These are phyloP conservation scores for Chaetorhynchus papuensis DNA, from an alignment of 2,113 vertebrate species.

Conservation along the genomic window DNA sequence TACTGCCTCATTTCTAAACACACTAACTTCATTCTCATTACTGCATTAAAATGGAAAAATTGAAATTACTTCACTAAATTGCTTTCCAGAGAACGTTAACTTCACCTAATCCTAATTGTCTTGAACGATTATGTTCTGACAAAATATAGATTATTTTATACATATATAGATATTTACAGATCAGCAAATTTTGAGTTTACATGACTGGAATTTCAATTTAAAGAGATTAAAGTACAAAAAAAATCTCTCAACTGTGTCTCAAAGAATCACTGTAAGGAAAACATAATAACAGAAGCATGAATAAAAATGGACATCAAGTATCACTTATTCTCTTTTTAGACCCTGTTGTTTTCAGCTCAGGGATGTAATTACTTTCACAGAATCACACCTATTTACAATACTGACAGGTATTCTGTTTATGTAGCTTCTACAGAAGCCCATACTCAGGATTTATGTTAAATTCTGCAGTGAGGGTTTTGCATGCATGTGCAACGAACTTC, in stretches of 20 bases:
- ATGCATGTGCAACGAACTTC: not conserved
- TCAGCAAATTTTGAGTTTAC: not conserved
- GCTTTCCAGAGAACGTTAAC: not conserved
- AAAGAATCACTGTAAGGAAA: not conserved
- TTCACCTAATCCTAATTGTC: not conserved
- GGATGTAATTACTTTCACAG: not conserved
- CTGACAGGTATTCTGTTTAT: not conserved
- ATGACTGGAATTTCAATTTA: not conserved
- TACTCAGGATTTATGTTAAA: not conserved
- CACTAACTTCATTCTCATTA: not conserved
- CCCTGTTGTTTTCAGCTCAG: not conserved
- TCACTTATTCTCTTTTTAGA: not conserved
- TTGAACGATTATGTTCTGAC: not conserved
- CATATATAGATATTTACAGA: not conserved
- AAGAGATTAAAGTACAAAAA: not conserved
- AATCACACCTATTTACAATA: not conserved
- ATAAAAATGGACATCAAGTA: not conserved
- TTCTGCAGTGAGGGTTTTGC: not conserved
- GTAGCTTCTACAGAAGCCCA: not conserved
- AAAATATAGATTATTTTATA: not conserved
- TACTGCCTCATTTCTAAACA: not conserved
- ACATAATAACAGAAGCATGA: not conserved
- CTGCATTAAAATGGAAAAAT: not conserved
- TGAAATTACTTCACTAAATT: not conserved
- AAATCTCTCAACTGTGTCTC: not conserved